These are phyloP conservation scores for Strix uralensis DNA, from an alignment of 2,113 vertebrate species.

Conservation along the genomic window DNA sequence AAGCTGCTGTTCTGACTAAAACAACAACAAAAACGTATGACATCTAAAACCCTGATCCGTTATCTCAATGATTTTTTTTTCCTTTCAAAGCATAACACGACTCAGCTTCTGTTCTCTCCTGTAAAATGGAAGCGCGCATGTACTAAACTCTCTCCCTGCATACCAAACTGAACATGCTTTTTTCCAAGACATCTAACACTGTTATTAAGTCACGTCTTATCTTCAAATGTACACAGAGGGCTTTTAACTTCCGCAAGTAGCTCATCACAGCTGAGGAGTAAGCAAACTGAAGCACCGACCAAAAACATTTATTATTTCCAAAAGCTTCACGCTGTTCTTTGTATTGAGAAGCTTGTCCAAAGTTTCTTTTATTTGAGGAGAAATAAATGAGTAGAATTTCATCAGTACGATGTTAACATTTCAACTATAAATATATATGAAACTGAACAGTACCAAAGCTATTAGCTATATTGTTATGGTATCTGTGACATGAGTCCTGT, in stretches of 20 bases:
- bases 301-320: neutral
- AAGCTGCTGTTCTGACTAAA: neutral
- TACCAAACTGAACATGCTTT: rapidly evolving
- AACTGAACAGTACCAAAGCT: neutral
- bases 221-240: neutral
- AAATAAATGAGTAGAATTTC: neutral
- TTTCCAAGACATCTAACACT: neutral
- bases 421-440: neutral
- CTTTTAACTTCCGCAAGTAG: neutral
- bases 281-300: neutral
- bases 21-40: neutral
- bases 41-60: neutral
- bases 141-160: neutral
- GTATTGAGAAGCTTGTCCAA: neutral
- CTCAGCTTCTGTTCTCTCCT: neutral
- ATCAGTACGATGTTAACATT: neutral
- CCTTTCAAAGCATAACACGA: neutral
- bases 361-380: neutral
- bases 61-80: neutral
- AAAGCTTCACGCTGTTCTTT: neutral
- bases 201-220: neutral
- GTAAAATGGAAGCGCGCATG: neutral
- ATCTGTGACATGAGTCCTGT: rapidly evolving
- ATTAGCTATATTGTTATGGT: too few species aligned
- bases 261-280: neutral